Evolutionary conservation across 2,888 invertebrate genomes (phyloP).

Genomic region (Lithophane socia): DNA sequence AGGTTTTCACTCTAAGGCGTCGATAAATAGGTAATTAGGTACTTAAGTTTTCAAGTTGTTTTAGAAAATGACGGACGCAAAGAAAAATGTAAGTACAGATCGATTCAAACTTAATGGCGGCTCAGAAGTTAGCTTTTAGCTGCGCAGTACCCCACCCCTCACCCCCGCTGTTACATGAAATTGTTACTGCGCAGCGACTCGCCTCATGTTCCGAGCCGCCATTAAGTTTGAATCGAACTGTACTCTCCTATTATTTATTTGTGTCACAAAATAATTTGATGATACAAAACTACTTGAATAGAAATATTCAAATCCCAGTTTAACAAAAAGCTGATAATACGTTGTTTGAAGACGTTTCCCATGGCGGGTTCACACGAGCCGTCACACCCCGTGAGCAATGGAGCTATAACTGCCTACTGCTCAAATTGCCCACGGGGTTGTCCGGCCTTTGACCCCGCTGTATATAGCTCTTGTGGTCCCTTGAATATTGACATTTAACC

Average conservation of each 20-base stretch:
- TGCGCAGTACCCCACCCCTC: too few species aligned
- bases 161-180: too few species aligned
- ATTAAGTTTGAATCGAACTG: too few species aligned
- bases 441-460: slow-evolving; percentile 81
- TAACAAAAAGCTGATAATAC: slow-evolving; percentile 67
- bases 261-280: slow-evolving; percentile 13
- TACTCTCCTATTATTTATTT: not conserved
- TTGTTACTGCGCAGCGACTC: too few species aligned
- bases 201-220: too few species aligned
- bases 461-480: not conserved
- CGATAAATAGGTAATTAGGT: not conserved
- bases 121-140: too few species aligned
- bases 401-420: slow-evolving; percentile 64
- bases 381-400: slow-evolving; percentile 85
- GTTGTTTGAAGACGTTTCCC: slow-evolving; percentile 78
- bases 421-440: slow-evolving; percentile 73
- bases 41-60: not conserved
- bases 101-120: too few species aligned
- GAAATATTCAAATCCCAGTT: slow-evolving; percentile 46
- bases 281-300: slow-evolving; percentile 16
- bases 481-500: slow-evolving; percentile 12
- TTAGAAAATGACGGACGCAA: not conserved
- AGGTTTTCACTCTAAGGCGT: too few species aligned
- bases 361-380: slow-evolving; percentile 86
- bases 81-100: too few species aligned